These are phyloP conservation scores for Epinephelus awoara DNA, from an alignment of 2,797 vertebrate species.

Conservation along the genomic window DNA sequence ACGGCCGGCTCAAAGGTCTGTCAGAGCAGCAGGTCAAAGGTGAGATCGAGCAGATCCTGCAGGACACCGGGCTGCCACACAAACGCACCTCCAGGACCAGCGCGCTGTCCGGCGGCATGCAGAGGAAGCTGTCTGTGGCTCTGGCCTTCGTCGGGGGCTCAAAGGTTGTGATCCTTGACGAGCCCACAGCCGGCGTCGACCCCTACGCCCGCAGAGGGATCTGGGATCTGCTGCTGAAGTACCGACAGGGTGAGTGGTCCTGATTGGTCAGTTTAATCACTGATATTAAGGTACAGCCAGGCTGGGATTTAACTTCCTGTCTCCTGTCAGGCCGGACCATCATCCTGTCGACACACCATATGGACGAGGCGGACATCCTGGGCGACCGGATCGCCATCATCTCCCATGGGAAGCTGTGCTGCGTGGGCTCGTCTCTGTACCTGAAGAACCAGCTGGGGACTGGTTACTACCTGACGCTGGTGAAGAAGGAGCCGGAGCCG, in stretches of 20 bases:
- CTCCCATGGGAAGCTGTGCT: slow-evolving; percentile 97
- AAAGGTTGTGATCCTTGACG: slow-evolving; percentile 97
- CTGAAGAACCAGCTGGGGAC: slow-evolving; percentile 97
- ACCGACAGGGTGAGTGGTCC: slow-evolving; percentile 89
- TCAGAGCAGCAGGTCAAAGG: slow-evolving; percentile 90
- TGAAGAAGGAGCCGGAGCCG: slow-evolving; percentile 94
- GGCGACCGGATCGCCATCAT: slow-evolving; percentile 98
- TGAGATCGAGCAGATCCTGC: slow-evolving; percentile 94
- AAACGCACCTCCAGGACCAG: slow-evolving; percentile 91
- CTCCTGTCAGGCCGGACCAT: slow-evolving; percentile 91
- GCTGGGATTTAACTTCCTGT: neutral
- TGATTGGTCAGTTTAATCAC: too few species aligned
- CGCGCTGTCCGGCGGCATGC: slow-evolving; percentile 96
- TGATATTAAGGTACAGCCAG: too few species aligned
- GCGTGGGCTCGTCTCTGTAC: slow-evolving; percentile 95
- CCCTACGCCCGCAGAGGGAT: slow-evolving; percentile 96
- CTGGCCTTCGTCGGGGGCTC: slow-evolving; percentile 97
- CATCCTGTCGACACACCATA: slow-evolving; percentile 97
- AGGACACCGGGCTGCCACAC: slow-evolving; percentile 93
- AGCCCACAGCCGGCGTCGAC: slow-evolving; percentile 97
- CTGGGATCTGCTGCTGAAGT: slow-evolving; percentile 96
- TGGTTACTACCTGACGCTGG: slow-evolving; percentile 96
- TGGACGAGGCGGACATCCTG: slow-evolving; percentile 97
- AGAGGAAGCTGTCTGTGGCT: slow-evolving; percentile 96
- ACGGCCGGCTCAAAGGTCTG: slow-evolving; percentile 94